A percentile compares a stretch with the other conserved stretches of the same genome.
Evolutionary conservation across 2,113 vertebrate genomes (phyloP).

Genomic region (Mirounga angustirostris): DNA sequence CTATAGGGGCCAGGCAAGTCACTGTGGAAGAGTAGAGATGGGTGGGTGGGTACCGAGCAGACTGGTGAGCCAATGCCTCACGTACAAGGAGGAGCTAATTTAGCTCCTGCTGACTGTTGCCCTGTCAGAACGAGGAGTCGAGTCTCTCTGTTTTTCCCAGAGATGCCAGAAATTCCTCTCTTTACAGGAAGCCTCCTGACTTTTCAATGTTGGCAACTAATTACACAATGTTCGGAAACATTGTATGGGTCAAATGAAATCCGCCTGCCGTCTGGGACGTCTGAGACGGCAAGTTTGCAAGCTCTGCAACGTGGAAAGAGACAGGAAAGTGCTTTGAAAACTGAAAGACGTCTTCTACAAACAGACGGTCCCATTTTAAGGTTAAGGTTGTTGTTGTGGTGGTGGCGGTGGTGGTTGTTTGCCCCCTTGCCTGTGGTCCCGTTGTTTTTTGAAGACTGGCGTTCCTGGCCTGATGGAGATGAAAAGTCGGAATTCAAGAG

Average conservation of each 20-base stretch:
- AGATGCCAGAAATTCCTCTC: conserved; percentile 26
- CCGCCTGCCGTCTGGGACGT: background rate
- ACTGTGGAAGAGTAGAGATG: conserved; percentile 5
- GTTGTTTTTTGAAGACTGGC: conserved; percentile 65
- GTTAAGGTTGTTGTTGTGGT: conserved; percentile 21
- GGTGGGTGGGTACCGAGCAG: background rate
- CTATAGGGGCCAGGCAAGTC: background rate
- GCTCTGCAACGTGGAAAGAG: conserved; percentile 44
- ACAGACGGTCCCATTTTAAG: conserved; percentile 68
- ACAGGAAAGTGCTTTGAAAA: conserved; percentile 59
- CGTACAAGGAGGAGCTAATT: background rate
- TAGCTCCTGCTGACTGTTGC: background rate
- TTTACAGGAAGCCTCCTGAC: conserved; percentile 59
- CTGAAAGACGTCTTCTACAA: conserved; percentile 59
- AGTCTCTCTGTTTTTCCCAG: background rate
- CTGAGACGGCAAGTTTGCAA: conserved; percentile 54
- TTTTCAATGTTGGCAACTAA: conserved; percentile 64
- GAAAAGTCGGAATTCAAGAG: conserved; percentile 79
- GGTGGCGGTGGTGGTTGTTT: background rate
- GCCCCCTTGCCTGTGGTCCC: conserved; percentile 43
- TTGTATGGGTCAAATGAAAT: conserved; percentile 72
- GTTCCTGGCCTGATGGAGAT: conserved; percentile 72
- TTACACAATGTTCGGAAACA: conserved; percentile 56
- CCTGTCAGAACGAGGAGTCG: background rate
- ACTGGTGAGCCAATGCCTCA: background rate